Evolutionary conservation across 2,797 vertebrate species (phyloP).

Genomic region (Meda fulgida): DNA sequence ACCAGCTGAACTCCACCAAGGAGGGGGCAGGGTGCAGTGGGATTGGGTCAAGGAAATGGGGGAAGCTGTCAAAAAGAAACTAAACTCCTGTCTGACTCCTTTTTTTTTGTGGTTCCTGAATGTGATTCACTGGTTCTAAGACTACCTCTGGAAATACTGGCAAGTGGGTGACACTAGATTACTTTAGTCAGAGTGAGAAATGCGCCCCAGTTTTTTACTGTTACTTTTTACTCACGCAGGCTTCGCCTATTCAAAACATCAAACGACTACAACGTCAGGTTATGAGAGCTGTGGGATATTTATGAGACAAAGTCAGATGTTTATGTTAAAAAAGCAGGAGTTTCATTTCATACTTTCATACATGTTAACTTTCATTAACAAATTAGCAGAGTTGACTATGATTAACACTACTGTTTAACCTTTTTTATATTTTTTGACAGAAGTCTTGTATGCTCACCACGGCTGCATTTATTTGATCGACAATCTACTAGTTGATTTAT

Average conservation of each 20-base stretch:
- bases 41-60: conserved; percentile 32
- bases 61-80: conserved; percentile 50
- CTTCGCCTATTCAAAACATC: conserved; percentile 35
- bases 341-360: conserved; percentile 3
- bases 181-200: conserved; percentile 27
- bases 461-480: not conserved
- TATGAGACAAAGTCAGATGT: not conserved
- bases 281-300: conserved; percentile 26
- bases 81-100: conserved; percentile 40
- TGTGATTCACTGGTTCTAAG: conserved; percentile 35
- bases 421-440: not conserved
- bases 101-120: conserved; percentile 38
- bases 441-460: not conserved
- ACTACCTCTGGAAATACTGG: conserved; percentile 16
- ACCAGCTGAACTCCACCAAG: not conserved
- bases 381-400: not conserved
- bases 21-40: not conserved
- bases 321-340: not conserved
- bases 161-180: conserved; percentile 20
- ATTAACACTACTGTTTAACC: not conserved
- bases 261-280: not conserved
- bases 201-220: conserved; percentile 26
- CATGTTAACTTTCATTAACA: no score
- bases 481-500: not conserved
- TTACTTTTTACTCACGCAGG: conserved; percentile 20